Base-by-base conservation (phyloP, 1,140 invertebrate species). In the Doryteuthis pealeii region DNA sequence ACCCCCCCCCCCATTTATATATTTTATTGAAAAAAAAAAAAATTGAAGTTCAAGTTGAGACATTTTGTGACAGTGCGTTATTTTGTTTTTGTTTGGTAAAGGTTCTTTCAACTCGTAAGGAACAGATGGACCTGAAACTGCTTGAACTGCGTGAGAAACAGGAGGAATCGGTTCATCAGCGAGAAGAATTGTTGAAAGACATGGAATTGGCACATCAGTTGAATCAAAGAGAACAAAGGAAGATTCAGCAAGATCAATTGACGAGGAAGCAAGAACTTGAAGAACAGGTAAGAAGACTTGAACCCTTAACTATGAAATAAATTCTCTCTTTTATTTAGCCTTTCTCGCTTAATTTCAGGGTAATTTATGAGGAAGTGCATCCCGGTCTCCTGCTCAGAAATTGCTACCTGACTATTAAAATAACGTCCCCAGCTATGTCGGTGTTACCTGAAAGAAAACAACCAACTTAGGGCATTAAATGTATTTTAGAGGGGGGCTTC, bases 121-220 rank as follows among this genome's bases (percentile, higher is more conserved):
- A 83, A 31, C 87, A 88, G 79, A 82, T 88, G 22, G 78, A 79
- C 30, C 76, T 76, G 5, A 82, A 85, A 72, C 80, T 87, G 74
- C 81, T 83, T 26, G 80, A 82, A 35, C 74, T 87, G 10, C 78
- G 78, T 30, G 45, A 76, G 22, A 79, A 82, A 71, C 84, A 88
- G 68, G 81, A 83, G 49, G 86, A 88, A 70, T 87, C 86, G 0
- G 70, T 88, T 22, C 74, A 83, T 71, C 83, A 83, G 45, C 75
- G 87, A 10, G 87, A 88, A 73, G 82, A 85, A 68, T 77, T 88
- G 68, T 76, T 88, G 33, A 65, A 76, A 30, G 87, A 88, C 62
- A 82, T 88, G 80, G 87, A 88, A 73, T 77, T 86, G 69, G 86
- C 84, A 67, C 82, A 86, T 75, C 83, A 87, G 72, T 72, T 87